A percentile compares a stretch with the other conserved stretches of the same genome.
Evolutionary conservation across 2,113 vertebrate genomes (phyloP).

Genomic region (Fulmarus glacialis): DNA sequence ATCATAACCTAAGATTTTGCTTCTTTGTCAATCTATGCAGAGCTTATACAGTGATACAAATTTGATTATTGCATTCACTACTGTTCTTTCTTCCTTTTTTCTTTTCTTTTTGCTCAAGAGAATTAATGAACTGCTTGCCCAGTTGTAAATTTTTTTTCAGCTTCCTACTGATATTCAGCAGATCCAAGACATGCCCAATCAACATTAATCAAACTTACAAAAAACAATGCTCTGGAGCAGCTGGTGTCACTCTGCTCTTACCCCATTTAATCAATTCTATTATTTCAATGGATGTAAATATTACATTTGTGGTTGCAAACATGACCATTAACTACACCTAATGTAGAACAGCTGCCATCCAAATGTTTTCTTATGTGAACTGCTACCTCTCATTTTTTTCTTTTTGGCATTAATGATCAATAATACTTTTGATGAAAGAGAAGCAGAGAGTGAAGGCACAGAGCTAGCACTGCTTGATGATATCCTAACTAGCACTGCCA

Average conservation of each 20-base stretch:
- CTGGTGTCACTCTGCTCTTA: constrained; percentile 6
- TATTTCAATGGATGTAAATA: constrained; percentile 52
- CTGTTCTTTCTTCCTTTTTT: background rate
- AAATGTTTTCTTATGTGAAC: constrained; percentile 41
- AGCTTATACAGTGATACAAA: background rate
- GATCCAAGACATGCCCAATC: background rate
- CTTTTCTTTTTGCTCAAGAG: background rate
- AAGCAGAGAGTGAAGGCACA: background rate
- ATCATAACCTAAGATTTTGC: constrained; percentile 36
- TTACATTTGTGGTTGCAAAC: constrained; percentile 46
- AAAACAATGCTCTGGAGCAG: constrained; percentile 3
- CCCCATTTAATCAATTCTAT: constrained; percentile 39
- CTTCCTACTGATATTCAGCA: background rate
- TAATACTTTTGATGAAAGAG: background rate
- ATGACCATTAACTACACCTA: constrained; percentile 53
- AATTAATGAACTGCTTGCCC: constrained; percentile 12
- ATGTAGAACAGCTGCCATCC: constrained; percentile 37
- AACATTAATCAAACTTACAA: constrained; percentile 34
- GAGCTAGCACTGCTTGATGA: background rate
- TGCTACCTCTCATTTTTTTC: constrained; percentile 48
- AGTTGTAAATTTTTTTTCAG: background rate
- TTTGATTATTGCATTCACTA: constrained; percentile 17
- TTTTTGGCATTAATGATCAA: constrained; percentile 36
- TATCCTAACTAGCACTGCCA: background rate
- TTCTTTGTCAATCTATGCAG: background rate